phyloP scores from a whole-genome alignment of 2,888 invertebrate genomes.

The Idaea straminata region DNA sequence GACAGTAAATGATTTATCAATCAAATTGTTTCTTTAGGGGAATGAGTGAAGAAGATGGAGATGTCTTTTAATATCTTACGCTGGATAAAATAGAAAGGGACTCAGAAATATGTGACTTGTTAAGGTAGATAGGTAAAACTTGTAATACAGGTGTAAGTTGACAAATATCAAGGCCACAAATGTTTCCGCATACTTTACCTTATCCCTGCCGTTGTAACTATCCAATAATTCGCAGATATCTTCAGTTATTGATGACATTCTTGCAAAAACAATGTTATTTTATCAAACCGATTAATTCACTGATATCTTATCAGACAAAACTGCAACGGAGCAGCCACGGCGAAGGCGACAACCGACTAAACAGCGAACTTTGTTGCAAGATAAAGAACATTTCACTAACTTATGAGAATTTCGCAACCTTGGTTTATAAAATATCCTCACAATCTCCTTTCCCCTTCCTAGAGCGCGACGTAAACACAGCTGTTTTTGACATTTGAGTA shows the following conservation, averaged over 20 bases:
- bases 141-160: conserved; percentile 36
- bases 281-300: conserved; percentile 21
- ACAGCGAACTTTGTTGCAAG: conserved; percentile 39
- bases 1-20: neutral
- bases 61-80: neutral
- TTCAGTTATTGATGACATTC: conserved; percentile 65
- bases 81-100: neutral
- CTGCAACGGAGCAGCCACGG: conserved; percentile 10
- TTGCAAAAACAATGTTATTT: conserved; percentile 16
- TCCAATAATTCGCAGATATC: conserved; percentile 87
- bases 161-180: conserved; percentile 48
- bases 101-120: neutral
- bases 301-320: conserved; percentile 34
- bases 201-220: conserved; percentile 92
- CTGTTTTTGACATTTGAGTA: conserved; percentile 62
- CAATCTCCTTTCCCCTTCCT: neutral
- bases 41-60: neutral
- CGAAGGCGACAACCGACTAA: conserved; percentile 23
- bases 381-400: conserved; percentile 58
- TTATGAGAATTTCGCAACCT: conserved; percentile 38
- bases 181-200: conserved; percentile 80
- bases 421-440: conserved; percentile 16
- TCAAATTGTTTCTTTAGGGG: neutral
- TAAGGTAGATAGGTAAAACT: conserved; percentile 20
- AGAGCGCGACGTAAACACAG: conserved; percentile 25